Evolutionary conservation across 2,888 invertebrate species (phyloP).

Genomic region (Salpingus planirostris): DNA sequence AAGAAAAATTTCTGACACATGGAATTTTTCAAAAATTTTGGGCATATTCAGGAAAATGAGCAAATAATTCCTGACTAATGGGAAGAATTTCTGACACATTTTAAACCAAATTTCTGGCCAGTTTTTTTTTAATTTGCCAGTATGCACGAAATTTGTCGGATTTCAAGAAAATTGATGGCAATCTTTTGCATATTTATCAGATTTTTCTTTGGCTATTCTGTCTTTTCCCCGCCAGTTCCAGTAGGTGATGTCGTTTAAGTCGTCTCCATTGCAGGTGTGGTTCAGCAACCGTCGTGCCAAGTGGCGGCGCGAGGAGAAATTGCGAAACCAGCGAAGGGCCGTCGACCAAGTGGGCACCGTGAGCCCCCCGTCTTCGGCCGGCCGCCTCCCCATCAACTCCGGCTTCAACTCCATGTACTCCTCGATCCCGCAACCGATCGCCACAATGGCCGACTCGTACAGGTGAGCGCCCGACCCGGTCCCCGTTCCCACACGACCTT

Average conservation of each 20-base stretch:
- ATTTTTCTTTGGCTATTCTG: too few species aligned
- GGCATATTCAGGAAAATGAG: too few species aligned
- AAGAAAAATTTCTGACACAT: too few species aligned
- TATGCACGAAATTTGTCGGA: not conserved
- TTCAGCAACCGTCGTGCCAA: constrained; percentile 98
- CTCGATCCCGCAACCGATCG: constrained; percentile 88
- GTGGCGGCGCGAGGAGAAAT: constrained; percentile 98
- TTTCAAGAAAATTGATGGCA: not conserved
- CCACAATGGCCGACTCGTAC: constrained; percentile 82
- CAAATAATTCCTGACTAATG: too few species aligned
- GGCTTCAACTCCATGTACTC: constrained; percentile 94
- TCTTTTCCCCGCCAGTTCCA: too few species aligned
- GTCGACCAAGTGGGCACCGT: constrained; percentile 47
- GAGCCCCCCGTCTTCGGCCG: constrained; percentile 52
- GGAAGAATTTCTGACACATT: too few species aligned
- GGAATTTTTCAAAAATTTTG: too few species aligned
- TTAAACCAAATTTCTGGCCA: too few species aligned
- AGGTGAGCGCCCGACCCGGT: constrained; percentile 45
- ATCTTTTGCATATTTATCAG: too few species aligned
- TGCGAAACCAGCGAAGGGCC: constrained; percentile 79
- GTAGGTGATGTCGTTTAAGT: too few species aligned
- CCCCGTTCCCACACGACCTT: not conserved
- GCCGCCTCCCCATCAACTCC: constrained; percentile 65
- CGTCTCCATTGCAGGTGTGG: constrained; percentile 82
- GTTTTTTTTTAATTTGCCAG: too few species aligned